A percentile compares a stretch with the other conserved stretches of the same genome.
phyloP scores from a whole-genome alignment of 2,888 invertebrate genomes.

The Hedya salicella region DNA sequence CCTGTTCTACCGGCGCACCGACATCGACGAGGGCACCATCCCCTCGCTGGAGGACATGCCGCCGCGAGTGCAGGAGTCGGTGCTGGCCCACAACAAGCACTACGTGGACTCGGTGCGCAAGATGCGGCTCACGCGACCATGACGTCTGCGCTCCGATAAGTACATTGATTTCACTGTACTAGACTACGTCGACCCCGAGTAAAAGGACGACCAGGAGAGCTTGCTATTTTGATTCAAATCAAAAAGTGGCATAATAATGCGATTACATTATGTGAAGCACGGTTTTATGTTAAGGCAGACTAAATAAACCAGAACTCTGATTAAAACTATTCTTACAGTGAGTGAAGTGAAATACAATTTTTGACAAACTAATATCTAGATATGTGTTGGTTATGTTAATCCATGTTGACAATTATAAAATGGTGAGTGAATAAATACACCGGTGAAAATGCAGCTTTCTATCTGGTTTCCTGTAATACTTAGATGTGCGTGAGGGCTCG shows the following conservation, averaged over 20 bases:
- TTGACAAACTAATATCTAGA: constrained; percentile 17
- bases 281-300: constrained; percentile 14
- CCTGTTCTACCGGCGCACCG: constrained; percentile 87
- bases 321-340: background rate
- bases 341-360: constrained; percentile 15
- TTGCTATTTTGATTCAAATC: constrained; percentile 16
- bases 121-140: constrained; percentile 61
- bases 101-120: constrained; percentile 64
- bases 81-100: constrained; percentile 70
- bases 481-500: background rate
- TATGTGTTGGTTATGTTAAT: constrained; percentile 1
- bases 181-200: constrained; percentile 54
- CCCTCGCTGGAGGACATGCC: constrained; percentile 68
- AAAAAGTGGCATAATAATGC: constrained; percentile 29
- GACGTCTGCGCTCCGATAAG: constrained; percentile 67
- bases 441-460: background rate
- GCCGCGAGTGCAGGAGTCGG: constrained; percentile 61
- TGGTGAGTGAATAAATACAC: constrained; percentile 1
- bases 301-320: background rate
- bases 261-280: background rate
- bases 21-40: constrained; percentile 69
- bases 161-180: constrained; percentile 62
- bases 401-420: background rate
- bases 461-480: background rate
- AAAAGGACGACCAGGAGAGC: constrained; percentile 10